These are phyloP conservation scores for Scelioninae gen. 2 DNA, from an alignment of 2,888 invertebrate genomes.

Conservation along the genomic window DNA sequence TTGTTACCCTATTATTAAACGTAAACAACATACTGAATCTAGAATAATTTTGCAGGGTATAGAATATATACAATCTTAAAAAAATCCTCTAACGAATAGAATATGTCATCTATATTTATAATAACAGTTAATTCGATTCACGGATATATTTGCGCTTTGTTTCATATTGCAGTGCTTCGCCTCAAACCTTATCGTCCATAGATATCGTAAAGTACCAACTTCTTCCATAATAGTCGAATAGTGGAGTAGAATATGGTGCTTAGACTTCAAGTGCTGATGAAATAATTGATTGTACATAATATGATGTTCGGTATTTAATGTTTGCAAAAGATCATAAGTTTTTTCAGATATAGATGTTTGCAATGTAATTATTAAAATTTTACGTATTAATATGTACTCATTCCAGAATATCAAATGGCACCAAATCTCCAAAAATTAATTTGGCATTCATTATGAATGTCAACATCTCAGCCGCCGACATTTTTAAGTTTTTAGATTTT, in stretches of 20 bases:
- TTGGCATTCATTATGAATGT: slow-evolving; percentile 28
- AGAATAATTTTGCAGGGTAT: too few species aligned
- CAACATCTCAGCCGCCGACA: slow-evolving; percentile 48
- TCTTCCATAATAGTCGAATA: slow-evolving; percentile 46
- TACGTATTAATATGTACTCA: slow-evolving; percentile 36
- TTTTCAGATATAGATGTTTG: slow-evolving; percentile 18
- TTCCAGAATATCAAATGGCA: slow-evolving; percentile 17
- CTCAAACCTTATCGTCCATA: slow-evolving; percentile 37
- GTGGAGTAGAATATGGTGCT: slow-evolving; percentile 53
- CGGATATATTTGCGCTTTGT: not conserved
- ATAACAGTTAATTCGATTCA: not conserved
- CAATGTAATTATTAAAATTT: slow-evolving; percentile 35
- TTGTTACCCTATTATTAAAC: too few species aligned
- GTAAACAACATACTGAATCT: too few species aligned
- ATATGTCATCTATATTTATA: too few species aligned
- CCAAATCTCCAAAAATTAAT: slow-evolving; percentile 43
- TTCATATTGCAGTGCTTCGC: slow-evolving; percentile 13
- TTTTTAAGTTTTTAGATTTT: slow-evolving; percentile 53
- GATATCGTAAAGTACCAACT: slow-evolving; percentile 44
- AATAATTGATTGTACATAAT: slow-evolving; percentile 43
- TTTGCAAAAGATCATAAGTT: slow-evolving; percentile 45
- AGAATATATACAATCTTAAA: too few species aligned
- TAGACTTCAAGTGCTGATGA: slow-evolving; percentile 47
- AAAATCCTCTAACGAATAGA: too few species aligned
- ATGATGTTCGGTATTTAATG: slow-evolving; percentile 27